Percentiles rank a stretch among this genome's conserved stretches.
These are phyloP conservation scores for Phaedon cochleariae DNA, from an alignment of 2,888 invertebrate genomes.

Conservation along the genomic window DNA sequence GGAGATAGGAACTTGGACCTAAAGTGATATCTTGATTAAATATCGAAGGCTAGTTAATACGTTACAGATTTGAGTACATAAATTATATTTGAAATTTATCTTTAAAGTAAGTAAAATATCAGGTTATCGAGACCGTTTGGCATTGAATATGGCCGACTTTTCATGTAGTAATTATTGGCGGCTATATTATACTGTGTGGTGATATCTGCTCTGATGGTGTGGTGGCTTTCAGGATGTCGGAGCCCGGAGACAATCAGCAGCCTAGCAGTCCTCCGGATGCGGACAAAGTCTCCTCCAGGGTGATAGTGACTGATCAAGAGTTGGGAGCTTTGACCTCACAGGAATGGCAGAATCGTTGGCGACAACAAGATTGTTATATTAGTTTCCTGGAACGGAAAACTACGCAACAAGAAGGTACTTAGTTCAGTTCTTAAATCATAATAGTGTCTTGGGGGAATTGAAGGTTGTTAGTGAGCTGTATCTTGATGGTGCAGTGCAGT, in stretches of 20 bases:
- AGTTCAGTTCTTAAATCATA: constrained; percentile 57
- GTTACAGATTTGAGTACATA: background rate
- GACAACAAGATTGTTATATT: constrained; percentile 79
- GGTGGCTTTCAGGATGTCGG: constrained; percentile 54
- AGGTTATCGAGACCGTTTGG: background rate
- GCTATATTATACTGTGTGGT: background rate
- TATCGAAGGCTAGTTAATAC: background rate
- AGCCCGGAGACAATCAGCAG: constrained; percentile 50
- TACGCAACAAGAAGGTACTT: constrained; percentile 80
- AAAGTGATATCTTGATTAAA: background rate
- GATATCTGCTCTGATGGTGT: too few relatives aligned
- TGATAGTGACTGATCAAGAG: constrained; percentile 72
- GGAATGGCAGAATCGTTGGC: constrained; percentile 76
- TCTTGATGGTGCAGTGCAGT: constrained; percentile 51
- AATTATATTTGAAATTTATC: constrained; percentile 13
- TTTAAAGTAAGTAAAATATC: background rate
- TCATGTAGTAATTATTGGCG: background rate
- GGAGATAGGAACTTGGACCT: background rate
- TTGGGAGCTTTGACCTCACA: constrained; percentile 71
- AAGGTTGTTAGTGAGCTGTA: constrained; percentile 40
- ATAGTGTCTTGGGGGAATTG: constrained; percentile 37
- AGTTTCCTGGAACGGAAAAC: constrained; percentile 78
- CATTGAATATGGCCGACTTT: background rate
- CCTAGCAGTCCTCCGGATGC: constrained; percentile 66
- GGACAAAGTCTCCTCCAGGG: constrained; percentile 63